Base-by-base conservation (phyloP, 2,113 vertebrate species). In the Manacus vitellinus region DNA sequence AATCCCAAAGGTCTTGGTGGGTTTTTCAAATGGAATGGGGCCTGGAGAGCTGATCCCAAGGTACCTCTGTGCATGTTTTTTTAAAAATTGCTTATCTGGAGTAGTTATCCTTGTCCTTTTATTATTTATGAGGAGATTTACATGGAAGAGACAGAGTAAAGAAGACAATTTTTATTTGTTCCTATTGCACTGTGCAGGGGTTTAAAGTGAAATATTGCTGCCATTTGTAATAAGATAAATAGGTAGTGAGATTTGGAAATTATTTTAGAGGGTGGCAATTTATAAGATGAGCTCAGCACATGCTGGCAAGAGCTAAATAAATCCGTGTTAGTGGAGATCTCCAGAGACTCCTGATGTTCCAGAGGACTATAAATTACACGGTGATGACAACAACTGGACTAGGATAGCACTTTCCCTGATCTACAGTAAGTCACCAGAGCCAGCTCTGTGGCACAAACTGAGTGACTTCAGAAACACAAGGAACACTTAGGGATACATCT, bases 281-380 rank as follows among this genome's bases (percentile, higher is more conserved):
- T 37, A 44, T 71, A 63, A 59, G 61, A 92, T 91, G 70, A 95
- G 94, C 89, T 96, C 89, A 85, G 84, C 70, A 72, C 37, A 46
- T 49, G 80, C 49, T 67, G 49, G 56, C 68, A 85, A 82, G 19
- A 87, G 79, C 85, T 68, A 93, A 88, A 92, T 71, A 93, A 94
- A 96, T 90, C 65, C 84, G 14, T 4, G 22, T n/a, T n/a, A 89
- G 52, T 31, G 44, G 78, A 92, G 79, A 65, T 81, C 94, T 78
- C 87, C 61, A 75, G 89, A 78, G 65, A 63, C 65, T 78, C 41
- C 7, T 20, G 12, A 49, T 61, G 51, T 31, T 75, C n/a, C 51
- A 44, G 20, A 81, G 30, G 35, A 52, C 49, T 72, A 71, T 71
- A 82, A 89, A 91, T 75, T 16, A 75, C 24, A 22, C 3, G 10